phyloP scores from a whole-genome alignment of 2,888 invertebrate species.

The Sabatieria punctata region DNA sequence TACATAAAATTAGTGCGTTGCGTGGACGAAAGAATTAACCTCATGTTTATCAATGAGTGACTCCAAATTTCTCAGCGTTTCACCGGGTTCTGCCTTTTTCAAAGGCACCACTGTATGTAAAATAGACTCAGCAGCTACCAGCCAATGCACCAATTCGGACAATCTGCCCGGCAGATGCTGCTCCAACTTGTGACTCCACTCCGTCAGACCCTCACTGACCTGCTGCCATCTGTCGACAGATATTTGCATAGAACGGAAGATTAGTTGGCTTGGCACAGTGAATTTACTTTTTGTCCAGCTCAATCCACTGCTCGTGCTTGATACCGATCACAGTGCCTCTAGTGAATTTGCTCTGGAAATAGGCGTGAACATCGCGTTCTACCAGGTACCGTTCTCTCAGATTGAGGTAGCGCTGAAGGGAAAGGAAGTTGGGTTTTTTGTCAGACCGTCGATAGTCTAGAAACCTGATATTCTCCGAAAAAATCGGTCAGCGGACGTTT shows the following conservation, averaged over 20 bases:
- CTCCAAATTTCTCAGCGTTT: background rate
- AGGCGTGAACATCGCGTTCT: background rate
- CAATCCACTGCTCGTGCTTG: background rate
- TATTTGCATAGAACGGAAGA: background rate
- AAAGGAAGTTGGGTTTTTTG: background rate
- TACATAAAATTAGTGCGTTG: too few relatives aligned
- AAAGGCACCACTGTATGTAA: constrained; percentile 3
- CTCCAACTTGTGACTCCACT: constrained; percentile 8
- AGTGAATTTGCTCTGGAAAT: background rate
- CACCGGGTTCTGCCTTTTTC: background rate
- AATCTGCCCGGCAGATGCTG: constrained; percentile 5
- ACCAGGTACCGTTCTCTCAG: constrained; percentile 1
- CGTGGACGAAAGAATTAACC: too few relatives aligned
- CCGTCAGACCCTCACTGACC: constrained; percentile 2
- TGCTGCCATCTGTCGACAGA: constrained; percentile 1
- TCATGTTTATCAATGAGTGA: background rate
- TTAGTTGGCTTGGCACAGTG: background rate
- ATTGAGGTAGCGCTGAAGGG: constrained; percentile 1
- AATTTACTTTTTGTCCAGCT: background rate
- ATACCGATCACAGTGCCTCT: background rate
- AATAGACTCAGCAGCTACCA: constrained; percentile 3
- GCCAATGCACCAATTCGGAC: constrained; percentile 1
- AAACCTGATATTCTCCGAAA: constrained; percentile 5
- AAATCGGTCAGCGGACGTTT: background rate
- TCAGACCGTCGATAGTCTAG: background rate